Percentiles rank a stretch among this genome's conserved stretches.
Conservation (phyloP, 1,140 invertebrate species). For the Anoplophora glabripennis region DNA sequence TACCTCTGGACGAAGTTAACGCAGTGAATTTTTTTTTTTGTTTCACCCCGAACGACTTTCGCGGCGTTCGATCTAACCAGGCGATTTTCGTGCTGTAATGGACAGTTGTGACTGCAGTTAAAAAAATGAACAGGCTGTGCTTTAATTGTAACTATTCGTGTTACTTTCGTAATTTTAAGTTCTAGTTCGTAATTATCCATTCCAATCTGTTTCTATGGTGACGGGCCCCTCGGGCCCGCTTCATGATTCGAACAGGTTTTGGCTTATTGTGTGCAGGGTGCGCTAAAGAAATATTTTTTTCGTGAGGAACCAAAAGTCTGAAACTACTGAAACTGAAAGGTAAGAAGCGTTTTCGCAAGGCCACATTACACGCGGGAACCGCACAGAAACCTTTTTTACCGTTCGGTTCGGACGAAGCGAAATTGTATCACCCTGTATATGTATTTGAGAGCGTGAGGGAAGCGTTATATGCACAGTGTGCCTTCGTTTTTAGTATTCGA, state of each 20-base stretch:
- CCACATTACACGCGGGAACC: neutral
- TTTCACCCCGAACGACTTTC: neutral
- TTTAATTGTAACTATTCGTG: conserved; percentile 32
- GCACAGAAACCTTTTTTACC: neutral
- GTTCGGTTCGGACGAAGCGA: neutral
- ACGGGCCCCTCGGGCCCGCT: neutral
- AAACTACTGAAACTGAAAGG: neutral
- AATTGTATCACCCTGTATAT: conserved; percentile 15
- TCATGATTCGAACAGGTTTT: conserved; percentile 5
- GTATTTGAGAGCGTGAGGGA: conserved; percentile 10
- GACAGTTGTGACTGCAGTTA: conserved; percentile 33
- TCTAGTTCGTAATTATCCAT: conserved; percentile 37
- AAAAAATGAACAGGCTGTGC: conserved; percentile 41
- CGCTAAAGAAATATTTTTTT: too few relatives aligned
- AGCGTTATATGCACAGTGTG: conserved; percentile 31
- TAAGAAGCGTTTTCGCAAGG: too few relatives aligned
- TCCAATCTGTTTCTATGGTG: conserved; percentile 26
- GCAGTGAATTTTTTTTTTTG: conserved; percentile 14
- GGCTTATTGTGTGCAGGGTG: conserved; percentile 9
- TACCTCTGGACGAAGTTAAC: neutral
- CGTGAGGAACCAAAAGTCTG: neutral
- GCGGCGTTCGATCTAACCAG: conserved; percentile 1
- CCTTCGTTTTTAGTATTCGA: conserved; percentile 40
- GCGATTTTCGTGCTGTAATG: conserved; percentile 8
- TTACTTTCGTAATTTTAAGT: conserved; percentile 33